Conservation (phyloP, 2,797 vertebrate species). For the Bradypodion ventrale region DNA sequence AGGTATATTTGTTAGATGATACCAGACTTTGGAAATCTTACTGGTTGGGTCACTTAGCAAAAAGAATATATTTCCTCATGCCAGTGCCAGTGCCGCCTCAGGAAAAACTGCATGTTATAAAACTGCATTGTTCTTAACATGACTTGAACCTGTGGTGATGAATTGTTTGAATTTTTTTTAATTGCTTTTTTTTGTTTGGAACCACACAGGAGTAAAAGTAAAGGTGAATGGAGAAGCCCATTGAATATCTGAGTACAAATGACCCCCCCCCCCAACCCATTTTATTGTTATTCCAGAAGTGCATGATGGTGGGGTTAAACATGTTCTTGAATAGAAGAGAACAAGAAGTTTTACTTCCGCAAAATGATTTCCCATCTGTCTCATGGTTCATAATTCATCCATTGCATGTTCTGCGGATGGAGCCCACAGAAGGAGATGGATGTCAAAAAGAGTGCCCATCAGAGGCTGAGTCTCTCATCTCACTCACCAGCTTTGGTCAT, state of each 20-base stretch:
- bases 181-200: conserved; percentile 25
- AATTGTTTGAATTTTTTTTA: conserved; percentile 26
- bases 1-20: conserved; percentile 6
- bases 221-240: background rate
- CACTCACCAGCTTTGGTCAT: conserved; percentile 53
- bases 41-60: conserved; percentile 30
- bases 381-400: conserved; percentile 36
- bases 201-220: background rate
- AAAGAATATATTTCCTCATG: conserved; percentile 35
- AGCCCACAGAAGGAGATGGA: conserved; percentile 12
- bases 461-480: conserved; percentile 56
- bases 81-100: conserved; percentile 36
- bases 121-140: conserved; percentile 43
- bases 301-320: background rate
- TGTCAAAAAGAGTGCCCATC: conserved; percentile 50
- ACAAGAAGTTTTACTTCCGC: conserved; percentile 25
- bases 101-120: conserved; percentile 42
- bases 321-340: conserved; percentile 28
- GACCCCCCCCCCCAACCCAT: background rate
- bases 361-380: background rate
- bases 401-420: conserved; percentile 11
- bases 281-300: background rate
- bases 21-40: conserved; percentile 36
- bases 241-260: background rate
- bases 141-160: conserved; percentile 39